Base-by-base conservation (phyloP, 2,888 invertebrate species). In the Diabrotica balteata region DNA sequence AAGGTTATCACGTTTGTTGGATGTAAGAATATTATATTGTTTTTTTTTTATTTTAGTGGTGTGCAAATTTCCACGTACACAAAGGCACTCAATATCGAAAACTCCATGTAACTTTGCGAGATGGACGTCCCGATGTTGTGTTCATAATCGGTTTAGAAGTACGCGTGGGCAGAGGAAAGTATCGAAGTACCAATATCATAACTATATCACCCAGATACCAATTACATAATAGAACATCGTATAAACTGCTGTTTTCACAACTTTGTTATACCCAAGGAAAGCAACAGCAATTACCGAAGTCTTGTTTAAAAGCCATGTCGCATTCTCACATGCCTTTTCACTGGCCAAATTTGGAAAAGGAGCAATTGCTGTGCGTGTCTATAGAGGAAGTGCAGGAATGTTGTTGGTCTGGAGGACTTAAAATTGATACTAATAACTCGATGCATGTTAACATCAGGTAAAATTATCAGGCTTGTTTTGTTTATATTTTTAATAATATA, bases 321-420 rank as follows among this genome's bases (percentile, higher is more conserved):
- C 93, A 93, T 73, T 95, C 95, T 81, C 93, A 93, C 82, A 90
- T 97, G 85, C 94, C 98, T 17, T 99, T 97, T 86, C 97, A 99
- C 85, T 99, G 98, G 97, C 93, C 97, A 60, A 89, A 95, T 71
- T 88, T 93, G 76, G 97, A 97, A 81, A 91, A 93, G 74, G 94
- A 95, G 78, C 94, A 93, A 79, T 86, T 96, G 78, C 87, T 98
- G 58, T 96, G 97, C 85, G 93, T 96, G 58, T 89, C 93, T 51
- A 87, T 96, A 71, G 86, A 91, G 70, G 91, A 91, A 75, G 85
- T 91, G 6, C 86, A 87, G 0, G 88, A 88, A 75, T 91, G 92
- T 75, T 87, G 87, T 78, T 98, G 98, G 98, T 97, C 97, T 0
- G 96, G 96, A 59, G 97, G 97, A 1, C 93, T 98, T 80, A 88